Evolutionary conservation across 1,140 invertebrate species (phyloP).

Genomic region (Berghia stephanieae): DNA sequence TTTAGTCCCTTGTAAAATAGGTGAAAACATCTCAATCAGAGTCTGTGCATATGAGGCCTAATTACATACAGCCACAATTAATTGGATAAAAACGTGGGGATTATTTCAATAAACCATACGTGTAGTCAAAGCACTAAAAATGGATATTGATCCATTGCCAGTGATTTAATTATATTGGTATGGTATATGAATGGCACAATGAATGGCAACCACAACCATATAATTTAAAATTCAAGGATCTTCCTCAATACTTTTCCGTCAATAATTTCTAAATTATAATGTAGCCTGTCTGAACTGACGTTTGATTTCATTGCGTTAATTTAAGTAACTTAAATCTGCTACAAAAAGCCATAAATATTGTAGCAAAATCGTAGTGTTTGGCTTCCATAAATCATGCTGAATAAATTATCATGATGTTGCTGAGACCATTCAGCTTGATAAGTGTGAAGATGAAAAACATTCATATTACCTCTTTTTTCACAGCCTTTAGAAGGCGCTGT

Average conservation of each 20-base stretch:
- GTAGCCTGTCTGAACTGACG: neutral
- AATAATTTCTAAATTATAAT: neutral
- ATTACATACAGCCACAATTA: no score
- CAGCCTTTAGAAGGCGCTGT: conserved; percentile 79
- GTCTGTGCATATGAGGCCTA: no score
- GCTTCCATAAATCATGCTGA: conserved; percentile 37
- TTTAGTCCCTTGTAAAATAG: no score
- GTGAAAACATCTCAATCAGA: no score
- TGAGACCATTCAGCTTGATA: neutral
- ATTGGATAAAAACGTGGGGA: no score
- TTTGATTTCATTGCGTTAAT: neutral
- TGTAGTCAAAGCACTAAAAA: no score
- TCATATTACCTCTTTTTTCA: conserved; percentile 80
- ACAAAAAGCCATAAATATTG: no score
- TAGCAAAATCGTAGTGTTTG: no score
- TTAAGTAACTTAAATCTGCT: neutral
- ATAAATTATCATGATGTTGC: conserved; percentile 19
- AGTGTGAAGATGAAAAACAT: neutral
- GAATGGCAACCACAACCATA: neutral
- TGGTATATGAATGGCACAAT: no score
- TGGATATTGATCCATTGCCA: no score
- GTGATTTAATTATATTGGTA: no score
- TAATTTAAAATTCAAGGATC: neutral
- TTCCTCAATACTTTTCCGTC: neutral
- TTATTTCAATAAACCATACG: no score